phyloP scores from a whole-genome alignment of 2,888 invertebrate species.

The Beris morrisii region DNA sequence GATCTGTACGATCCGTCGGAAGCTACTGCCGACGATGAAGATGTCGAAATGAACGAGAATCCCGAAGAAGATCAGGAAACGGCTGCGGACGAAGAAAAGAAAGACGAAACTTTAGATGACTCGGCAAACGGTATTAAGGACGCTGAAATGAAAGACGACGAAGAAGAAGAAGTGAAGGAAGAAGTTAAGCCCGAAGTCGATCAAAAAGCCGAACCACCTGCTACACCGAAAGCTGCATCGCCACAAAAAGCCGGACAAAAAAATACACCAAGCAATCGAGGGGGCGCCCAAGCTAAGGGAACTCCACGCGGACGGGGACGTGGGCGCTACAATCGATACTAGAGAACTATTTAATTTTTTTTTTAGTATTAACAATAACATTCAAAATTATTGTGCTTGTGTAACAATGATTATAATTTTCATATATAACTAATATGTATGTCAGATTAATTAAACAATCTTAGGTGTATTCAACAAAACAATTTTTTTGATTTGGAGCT shows the following conservation, averaged over 20 bases:
- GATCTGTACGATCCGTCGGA: conserved; percentile 57
- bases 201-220: conserved; percentile 51
- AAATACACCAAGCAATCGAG: conserved; percentile 43
- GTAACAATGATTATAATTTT: conserved; percentile 25
- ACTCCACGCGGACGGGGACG: conserved; percentile 54
- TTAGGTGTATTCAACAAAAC: conserved; percentile 16
- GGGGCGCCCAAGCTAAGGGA: conserved; percentile 46
- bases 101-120: conserved; percentile 43
- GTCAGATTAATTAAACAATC: conserved; percentile 23
- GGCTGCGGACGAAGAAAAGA: conserved; percentile 22
- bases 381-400: conserved; percentile 26
- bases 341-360: conserved; percentile 35
- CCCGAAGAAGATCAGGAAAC: conserved; percentile 38
- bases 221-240: conserved; percentile 57
- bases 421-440: conserved; percentile 14
- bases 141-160: conserved; percentile 47
- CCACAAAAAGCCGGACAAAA: conserved; percentile 42
- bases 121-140: conserved; percentile 43
- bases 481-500: too few species aligned
- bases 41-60: conserved; percentile 57
- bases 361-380: conserved; percentile 10
- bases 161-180: conserved; percentile 44
- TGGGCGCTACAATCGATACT: conserved; percentile 55
- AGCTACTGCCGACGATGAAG: conserved; percentile 60
- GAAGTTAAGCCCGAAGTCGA: conserved; percentile 45